phyloP scores from a whole-genome alignment of 2,888 invertebrate genomes.

The Panorpa germanica region DNA sequence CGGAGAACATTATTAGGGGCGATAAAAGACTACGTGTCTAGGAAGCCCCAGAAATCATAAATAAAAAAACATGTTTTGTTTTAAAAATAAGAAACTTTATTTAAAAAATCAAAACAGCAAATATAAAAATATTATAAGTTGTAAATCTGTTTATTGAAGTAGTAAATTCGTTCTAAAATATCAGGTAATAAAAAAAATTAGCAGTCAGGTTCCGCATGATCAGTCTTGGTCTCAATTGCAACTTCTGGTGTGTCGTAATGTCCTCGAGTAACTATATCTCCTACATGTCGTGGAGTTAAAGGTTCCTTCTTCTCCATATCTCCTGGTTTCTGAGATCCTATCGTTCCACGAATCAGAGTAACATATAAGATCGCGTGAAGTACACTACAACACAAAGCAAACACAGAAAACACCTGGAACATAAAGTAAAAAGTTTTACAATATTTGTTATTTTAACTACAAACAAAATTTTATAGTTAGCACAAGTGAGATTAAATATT shows the following conservation, averaged over 20 bases:
- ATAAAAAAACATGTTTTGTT: neutral
- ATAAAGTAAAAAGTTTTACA: too few relatives aligned
- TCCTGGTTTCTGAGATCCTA: neutral
- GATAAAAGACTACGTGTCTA: too few relatives aligned
- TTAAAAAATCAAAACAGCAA: neutral
- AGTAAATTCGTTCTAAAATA: neutral
- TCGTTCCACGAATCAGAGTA: conserved; percentile 7
- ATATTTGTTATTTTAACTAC: too few relatives aligned
- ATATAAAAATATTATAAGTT: conserved; percentile 1
- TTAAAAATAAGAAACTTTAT: neutral
- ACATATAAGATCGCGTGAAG: conserved; percentile 16
- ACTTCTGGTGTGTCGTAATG: too few relatives aligned
- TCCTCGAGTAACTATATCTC: too few relatives aligned
- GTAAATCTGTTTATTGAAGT: neutral
- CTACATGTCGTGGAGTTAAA: neutral
- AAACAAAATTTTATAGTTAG: too few relatives aligned
- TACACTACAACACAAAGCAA: conserved; percentile 18
- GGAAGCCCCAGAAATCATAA: too few relatives aligned
- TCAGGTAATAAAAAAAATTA: neutral
- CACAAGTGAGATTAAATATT: too few relatives aligned
- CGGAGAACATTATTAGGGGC: too few relatives aligned
- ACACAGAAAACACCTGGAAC: conserved; percentile 21
- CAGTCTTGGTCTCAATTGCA: too few relatives aligned
- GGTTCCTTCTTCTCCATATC: neutral
- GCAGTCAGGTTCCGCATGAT: too few relatives aligned